phyloP scores from a whole-genome alignment of 2,888 invertebrate genomes.

The Cryptus armator region DNA sequence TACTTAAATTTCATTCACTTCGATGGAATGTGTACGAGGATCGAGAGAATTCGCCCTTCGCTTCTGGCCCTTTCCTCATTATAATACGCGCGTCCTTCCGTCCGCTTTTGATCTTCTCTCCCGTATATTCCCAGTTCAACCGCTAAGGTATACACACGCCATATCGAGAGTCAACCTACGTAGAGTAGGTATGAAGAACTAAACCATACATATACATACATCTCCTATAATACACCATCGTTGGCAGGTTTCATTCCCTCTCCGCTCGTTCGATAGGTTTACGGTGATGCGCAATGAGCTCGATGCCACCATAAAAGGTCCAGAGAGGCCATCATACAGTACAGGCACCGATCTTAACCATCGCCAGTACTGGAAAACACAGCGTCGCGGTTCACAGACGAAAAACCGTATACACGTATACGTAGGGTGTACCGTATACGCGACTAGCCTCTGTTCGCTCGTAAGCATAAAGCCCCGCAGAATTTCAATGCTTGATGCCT shows the following conservation, averaged over 20 bases:
- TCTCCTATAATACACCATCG: conserved; percentile 42
- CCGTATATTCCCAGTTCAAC: background rate
- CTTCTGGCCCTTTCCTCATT: conserved; percentile 28
- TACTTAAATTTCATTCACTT: conserved; percentile 37
- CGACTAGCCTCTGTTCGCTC: conserved; percentile 20
- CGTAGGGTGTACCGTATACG: background rate
- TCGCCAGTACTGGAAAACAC: conserved; percentile 4
- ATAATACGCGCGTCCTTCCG: background rate
- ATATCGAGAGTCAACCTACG: too few relatives aligned
- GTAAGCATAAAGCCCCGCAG: conserved; percentile 73
- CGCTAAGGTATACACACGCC: conserved; percentile 10
- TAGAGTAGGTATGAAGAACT: conserved; percentile 1
- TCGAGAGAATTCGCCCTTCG: conserved; percentile 20
- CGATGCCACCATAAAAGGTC: conserved; percentile 76
- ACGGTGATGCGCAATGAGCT: conserved; percentile 78
- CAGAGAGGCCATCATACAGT: conserved; percentile 60
- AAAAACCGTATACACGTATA: conserved; percentile 9
- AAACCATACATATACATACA: conserved; percentile 39
- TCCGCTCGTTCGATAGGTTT: conserved; percentile 73
- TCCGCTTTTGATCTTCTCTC: conserved; percentile 6
- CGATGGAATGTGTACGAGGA: conserved; percentile 39
- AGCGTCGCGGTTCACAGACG: conserved; percentile 30
- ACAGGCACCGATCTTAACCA: conserved; percentile 33
- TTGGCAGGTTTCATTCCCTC: conserved; percentile 68
- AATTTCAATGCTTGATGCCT: conserved; percentile 81